Evolutionary conservation across 2,113 vertebrate genomes (phyloP), one percentile per base, ranked within the genome.

Genomic region (Corynorhinus townsendii): DNA sequence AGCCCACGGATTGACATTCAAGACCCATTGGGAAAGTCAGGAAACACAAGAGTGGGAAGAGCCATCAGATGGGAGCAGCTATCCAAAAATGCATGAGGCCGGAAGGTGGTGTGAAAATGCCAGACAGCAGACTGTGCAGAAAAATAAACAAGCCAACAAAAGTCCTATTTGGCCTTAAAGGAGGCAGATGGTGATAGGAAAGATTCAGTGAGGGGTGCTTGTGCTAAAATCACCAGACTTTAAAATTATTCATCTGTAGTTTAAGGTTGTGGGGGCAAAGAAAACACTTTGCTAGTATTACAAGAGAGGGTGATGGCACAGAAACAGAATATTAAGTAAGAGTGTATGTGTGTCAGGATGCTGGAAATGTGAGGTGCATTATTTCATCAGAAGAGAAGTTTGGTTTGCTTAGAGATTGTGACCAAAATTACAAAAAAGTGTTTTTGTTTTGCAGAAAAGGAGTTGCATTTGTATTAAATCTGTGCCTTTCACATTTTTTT

Each of bases 321-420:
- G 90, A 90, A 93, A 83, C 89, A 97, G 98, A 98, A 97, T 97
- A 91, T 96, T 93, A 97, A 96, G 86, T 91, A 92, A 92, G 96
- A 91, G 68, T 85, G 95, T 97, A 92, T 97, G 97, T 95, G 94
- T 97, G 79, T 82, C 91, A 96, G 64, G 45, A 86, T 81, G 85
- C 93, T 93, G 77, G 93, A 97, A 95, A 82, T 89, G 86, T 66
- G 86, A 59, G 43, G 22, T 76, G 56, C 17, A 20, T 66, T 69
- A 88, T 35, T 83, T 71, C 91, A 49, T 73, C 82, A 97, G 97
- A 97, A 95, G 89, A 95, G 82, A 93, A 76, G 26, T 97, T 98
- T 95, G 95, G 92, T 97, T 98, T 96, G 59, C 88, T 94, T 76
- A 68, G 93, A 95, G 93, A 95, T 73, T 96, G 75, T 95, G 93